Base-by-base conservation (phyloP, 1,140 invertebrate species). In the Tachypleus tridentatus region DNA sequence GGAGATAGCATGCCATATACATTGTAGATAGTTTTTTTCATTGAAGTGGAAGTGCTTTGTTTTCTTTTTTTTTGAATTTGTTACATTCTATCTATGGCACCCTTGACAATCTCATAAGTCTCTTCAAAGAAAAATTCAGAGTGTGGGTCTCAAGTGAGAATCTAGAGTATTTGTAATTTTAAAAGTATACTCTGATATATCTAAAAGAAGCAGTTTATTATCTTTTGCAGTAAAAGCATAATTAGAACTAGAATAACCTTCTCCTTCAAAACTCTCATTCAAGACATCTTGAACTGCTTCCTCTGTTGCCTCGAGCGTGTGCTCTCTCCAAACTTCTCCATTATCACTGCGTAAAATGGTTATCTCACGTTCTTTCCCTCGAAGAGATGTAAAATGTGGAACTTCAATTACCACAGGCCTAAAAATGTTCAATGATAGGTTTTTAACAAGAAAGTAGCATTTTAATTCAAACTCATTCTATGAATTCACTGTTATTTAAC, bases 321-420 rank as follows among this genome's bases (percentile, higher is more conserved):
- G 97, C 75, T 99, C 97, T 64, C 93, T 84, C 97, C 97, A 99
- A 9, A 88, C 92, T 74, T 98, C 93, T 0, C 97, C 97, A 75
- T 99, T 97, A 75, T 99, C 95, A 52, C 93, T 97, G 61, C 96
- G 83, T 4, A 99, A 79, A 64, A 99, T 93, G 11, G 98, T 90
- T 49, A 99, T 97, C 81, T 99, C 97, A 53, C 97, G 82, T 77
- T 99, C 97, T 73, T 93, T 92, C 48, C 92, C 94, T 54, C 91
- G 84, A 2, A 99, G 82, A 0, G 96, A 97, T 0, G 96, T 97
- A 79, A 98, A 98, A 80, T 99, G 97, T 3, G 97, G 97, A 60
- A 99, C 90, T 82, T 99, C 96, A 68, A 99, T 87, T 64, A 99
- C 88, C 7, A 99, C 93, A 3, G 96, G 96, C 57, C 91, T 93